These are phyloP conservation scores for Euspilapteryx auroguttella DNA, from an alignment of 2,888 invertebrate genomes.

Conservation along the genomic window DNA sequence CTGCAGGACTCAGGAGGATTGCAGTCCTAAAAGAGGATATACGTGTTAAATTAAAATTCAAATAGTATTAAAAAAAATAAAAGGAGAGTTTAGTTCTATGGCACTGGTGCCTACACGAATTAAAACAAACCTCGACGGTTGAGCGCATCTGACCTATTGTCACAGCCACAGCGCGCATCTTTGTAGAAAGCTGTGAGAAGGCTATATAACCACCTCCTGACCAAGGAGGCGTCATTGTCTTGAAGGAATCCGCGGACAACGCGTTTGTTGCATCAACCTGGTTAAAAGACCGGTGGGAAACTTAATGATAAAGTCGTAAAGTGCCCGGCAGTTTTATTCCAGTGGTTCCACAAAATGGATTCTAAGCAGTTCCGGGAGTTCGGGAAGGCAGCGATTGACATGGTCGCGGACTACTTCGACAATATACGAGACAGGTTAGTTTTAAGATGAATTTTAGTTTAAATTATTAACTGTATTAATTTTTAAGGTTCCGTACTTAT, in stretches of 20 bases:
- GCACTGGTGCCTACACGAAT: too few species aligned
- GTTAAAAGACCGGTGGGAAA: not conserved
- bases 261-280: not conserved
- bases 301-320: not conserved
- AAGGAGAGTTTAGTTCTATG: too few species aligned
- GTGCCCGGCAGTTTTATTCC: not conserved
- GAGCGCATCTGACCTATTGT: too few species aligned
- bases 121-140: too few species aligned
- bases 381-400: constrained; percentile 86
- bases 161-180: too few species aligned
- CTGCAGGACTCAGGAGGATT: too few species aligned
- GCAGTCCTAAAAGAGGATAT: too few species aligned
- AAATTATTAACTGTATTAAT: too few species aligned
- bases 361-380: constrained; percentile 77
- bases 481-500: too few species aligned
- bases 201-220: constrained; percentile 39
- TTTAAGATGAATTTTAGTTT: not conserved
- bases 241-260: constrained; percentile 6
- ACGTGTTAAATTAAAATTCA: too few species aligned
- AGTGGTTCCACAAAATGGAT: constrained; percentile 63
- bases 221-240: constrained; percentile 34
- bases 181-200: constrained; percentile 33
- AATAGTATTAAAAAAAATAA: too few species aligned
- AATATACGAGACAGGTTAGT: constrained; percentile 76
- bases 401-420: constrained; percentile 88